These are phyloP conservation scores for Rapana venosa DNA, from an alignment of 2,888 invertebrate genomes.

Conservation along the genomic window DNA sequence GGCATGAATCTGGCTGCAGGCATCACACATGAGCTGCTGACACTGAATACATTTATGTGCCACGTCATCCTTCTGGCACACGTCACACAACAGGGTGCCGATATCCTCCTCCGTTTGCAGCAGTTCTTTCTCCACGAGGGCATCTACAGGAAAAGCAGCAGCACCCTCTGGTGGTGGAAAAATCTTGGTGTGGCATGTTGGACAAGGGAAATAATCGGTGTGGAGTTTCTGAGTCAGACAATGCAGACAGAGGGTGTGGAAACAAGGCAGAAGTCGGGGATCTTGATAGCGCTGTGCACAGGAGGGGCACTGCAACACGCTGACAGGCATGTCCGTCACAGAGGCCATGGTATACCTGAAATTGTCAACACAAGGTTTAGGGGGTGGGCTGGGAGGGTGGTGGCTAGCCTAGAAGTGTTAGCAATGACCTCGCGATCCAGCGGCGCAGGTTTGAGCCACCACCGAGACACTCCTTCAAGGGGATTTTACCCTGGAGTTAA, in stretches of 20 bases:
- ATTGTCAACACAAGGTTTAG: too few species aligned
- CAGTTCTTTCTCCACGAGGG: background rate
- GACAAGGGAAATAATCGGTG: background rate
- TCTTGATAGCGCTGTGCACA: background rate
- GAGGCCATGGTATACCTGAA: too few species aligned
- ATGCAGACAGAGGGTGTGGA: background rate
- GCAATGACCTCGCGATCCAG: too few species aligned
- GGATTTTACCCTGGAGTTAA: too few species aligned
- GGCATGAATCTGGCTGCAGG: background rate
- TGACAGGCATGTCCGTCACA: too few species aligned
- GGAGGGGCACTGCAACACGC: background rate
- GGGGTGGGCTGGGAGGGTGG: too few species aligned
- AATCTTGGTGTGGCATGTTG: background rate
- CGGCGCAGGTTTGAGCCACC: too few species aligned
- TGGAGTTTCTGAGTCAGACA: background rate
- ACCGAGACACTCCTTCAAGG: too few species aligned
- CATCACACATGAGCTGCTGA: background rate
- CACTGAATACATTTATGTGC: background rate
- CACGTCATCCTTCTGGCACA: conserved; percentile 13
- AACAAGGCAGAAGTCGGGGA: background rate
- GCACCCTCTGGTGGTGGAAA: background rate
- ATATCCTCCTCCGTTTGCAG: background rate
- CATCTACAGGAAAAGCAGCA: background rate
- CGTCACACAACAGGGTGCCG: background rate
- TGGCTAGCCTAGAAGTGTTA: too few species aligned